phyloP scores from a whole-genome alignment of 2,888 invertebrate species.

The Kryphioiulus occultus region DNA sequence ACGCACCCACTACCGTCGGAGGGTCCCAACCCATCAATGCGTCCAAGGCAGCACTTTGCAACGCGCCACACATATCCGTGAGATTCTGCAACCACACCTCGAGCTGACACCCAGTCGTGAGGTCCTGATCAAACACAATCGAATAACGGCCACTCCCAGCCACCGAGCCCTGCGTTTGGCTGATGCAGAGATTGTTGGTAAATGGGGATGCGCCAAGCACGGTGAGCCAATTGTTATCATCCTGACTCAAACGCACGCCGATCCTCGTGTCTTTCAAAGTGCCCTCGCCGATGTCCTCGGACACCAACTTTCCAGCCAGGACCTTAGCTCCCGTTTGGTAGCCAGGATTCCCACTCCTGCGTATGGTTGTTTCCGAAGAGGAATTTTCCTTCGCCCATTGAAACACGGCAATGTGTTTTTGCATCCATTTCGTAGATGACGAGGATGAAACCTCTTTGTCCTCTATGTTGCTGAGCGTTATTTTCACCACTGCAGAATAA shows the following conservation, averaged over 20 bases:
- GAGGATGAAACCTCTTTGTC: neutral
- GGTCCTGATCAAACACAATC: conserved; percentile 33
- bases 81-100: conserved; percentile 30
- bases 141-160: neutral
- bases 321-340: conserved; percentile 42
- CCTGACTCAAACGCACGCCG: conserved; percentile 10
- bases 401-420: conserved; percentile 37
- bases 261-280: neutral
- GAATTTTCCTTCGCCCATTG: neutral
- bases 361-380: neutral
- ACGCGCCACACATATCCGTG: conserved; percentile 21
- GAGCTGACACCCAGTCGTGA: conserved; percentile 46
- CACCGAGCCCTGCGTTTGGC: neutral
- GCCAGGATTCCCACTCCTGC: conserved; percentile 50
- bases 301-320: conserved; percentile 47
- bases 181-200: neutral
- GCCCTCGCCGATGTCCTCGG: neutral
- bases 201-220: neutral
- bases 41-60: conserved; percentile 43
- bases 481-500: neutral
- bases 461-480: conserved; percentile 42
- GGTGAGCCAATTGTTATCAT: conserved; percentile 45
- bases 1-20: conserved; percentile 47
- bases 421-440: neutral
- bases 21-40: conserved; percentile 45